Evolutionary conservation across 2,888 invertebrate genomes (phyloP).

Genomic region (Sphaerophoria rueppellii): DNA sequence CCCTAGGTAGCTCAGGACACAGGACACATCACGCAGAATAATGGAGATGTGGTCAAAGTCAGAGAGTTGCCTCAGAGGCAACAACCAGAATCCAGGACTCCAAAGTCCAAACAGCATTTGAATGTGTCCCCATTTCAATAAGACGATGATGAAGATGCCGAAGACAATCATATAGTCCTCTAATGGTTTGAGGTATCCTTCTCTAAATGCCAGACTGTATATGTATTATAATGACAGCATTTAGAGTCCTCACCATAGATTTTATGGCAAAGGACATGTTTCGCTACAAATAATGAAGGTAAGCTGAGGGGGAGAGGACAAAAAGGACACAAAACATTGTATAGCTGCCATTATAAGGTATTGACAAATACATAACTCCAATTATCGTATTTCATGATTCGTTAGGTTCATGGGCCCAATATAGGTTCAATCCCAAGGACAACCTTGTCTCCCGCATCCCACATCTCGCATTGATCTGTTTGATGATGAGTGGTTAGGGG

Average conservation of each 20-base stretch:
- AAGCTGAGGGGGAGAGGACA: constrained; percentile 38
- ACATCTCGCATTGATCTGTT: background rate
- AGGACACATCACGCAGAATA: constrained; percentile 39
- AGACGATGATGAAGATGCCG: constrained; percentile 11
- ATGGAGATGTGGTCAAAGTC: constrained; percentile 66
- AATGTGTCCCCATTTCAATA: constrained; percentile 64
- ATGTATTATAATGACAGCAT: constrained; percentile 54
- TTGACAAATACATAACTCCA: constrained; percentile 74
- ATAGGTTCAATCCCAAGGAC: constrained; percentile 55
- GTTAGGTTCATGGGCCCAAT: constrained; percentile 75
- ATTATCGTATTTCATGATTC: constrained; percentile 77
- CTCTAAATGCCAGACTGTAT: constrained; percentile 13
- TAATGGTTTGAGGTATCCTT: background rate
- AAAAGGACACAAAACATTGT: constrained; percentile 1
- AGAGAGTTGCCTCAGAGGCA: constrained; percentile 5
- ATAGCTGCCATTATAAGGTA: constrained; percentile 61
- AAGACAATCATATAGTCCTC: constrained; percentile 21
- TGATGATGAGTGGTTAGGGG: background rate
- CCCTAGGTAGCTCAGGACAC: background rate
- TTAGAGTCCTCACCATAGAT: constrained; percentile 56
- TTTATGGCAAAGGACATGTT: constrained; percentile 28
- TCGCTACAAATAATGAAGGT: background rate
- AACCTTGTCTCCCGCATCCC: constrained; percentile 11
- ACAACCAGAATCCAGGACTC: constrained; percentile 1
- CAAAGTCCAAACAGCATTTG: constrained; percentile 41